phyloP scores from a whole-genome alignment of 35 echinoderm and acorn worm species.

The Strongylocentrotus purpuratus region DNA sequence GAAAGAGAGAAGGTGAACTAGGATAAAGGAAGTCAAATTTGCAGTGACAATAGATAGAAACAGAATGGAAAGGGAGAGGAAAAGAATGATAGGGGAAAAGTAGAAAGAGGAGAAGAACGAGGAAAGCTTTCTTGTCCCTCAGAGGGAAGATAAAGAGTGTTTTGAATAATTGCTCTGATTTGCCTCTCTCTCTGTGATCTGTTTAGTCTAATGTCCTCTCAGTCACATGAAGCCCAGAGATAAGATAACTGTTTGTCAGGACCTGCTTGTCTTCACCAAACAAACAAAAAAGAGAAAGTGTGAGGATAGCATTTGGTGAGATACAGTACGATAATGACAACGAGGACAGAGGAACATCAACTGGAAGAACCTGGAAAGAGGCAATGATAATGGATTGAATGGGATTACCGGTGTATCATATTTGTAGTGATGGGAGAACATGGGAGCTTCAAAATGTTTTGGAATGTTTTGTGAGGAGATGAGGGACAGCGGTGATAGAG shows the following conservation, averaged over 20 bases:
- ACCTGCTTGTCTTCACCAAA: not conserved
- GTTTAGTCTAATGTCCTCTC: conserved; percentile 38
- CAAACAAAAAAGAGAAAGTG: not conserved
- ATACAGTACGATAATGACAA: not conserved
- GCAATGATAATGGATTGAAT: not conserved
- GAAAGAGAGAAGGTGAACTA: not conserved
- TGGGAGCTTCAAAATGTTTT: not conserved
- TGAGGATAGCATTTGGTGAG: not conserved
- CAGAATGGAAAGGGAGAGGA: too few species aligned
- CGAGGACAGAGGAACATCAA: not conserved
- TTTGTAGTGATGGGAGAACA: not conserved
- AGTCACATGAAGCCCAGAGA: not conserved
- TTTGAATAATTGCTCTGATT: conserved; percentile 26
- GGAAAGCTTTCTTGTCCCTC: not conserved
- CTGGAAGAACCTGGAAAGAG: not conserved
- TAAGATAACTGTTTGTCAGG: conserved; percentile 41
- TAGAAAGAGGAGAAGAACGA: not conserved
- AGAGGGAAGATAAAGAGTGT: conserved; percentile 4
- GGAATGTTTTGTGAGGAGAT: not conserved
- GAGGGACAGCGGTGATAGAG: not conserved
- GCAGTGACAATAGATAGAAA: too few species aligned
- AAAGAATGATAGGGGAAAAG: not conserved
- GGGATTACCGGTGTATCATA: not conserved
- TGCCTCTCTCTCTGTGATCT: not conserved
- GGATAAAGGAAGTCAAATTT: too few species aligned